A percentile compares a stretch with the other conserved stretches of the same genome.
Conservation (phyloP, 1,140 invertebrate genomes). For the Bombus pascuorum region DNA sequence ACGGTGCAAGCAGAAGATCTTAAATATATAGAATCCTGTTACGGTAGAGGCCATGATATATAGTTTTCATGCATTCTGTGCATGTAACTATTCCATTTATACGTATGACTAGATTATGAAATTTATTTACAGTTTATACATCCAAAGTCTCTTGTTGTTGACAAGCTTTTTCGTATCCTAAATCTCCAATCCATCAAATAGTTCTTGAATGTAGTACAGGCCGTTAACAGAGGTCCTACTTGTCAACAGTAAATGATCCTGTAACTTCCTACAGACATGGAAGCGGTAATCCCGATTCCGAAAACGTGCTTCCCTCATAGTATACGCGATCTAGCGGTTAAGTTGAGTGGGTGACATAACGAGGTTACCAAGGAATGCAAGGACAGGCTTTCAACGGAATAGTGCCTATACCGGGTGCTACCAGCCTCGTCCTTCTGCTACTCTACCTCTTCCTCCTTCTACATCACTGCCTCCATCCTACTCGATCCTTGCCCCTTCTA, state of each 20-base stretch:
- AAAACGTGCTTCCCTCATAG: conserved; percentile 9
- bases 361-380: conserved; percentile 69
- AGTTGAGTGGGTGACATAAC: conserved; percentile 73
- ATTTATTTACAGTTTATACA: too few species aligned
- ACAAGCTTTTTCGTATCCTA: not conserved
- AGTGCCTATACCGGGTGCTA: conserved; percentile 41
- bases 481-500: conserved; percentile 15
- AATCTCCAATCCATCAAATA: not conserved
- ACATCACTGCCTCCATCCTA: conserved; percentile 4
- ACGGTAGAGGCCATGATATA: too few species aligned
- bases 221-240: not conserved
- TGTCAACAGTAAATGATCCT: not conserved
- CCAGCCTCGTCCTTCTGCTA: conserved; percentile 25
- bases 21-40: too few species aligned
- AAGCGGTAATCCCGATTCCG: conserved; percentile 45
- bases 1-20: too few species aligned
- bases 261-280: conserved; percentile 13
- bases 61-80: too few species aligned
- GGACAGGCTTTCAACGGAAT: conserved; percentile 66
- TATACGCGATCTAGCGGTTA: conserved; percentile 65
- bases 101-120: too few species aligned
- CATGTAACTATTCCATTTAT: too few species aligned
- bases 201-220: not conserved
- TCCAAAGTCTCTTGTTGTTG: not conserved
- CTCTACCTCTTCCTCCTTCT: conserved; percentile 20